Percentiles rank a stretch among this genome's conserved stretches.
Evolutionary conservation across 2,888 invertebrate genomes (phyloP).

Genomic region (Scaptomyza polygonia): DNA sequence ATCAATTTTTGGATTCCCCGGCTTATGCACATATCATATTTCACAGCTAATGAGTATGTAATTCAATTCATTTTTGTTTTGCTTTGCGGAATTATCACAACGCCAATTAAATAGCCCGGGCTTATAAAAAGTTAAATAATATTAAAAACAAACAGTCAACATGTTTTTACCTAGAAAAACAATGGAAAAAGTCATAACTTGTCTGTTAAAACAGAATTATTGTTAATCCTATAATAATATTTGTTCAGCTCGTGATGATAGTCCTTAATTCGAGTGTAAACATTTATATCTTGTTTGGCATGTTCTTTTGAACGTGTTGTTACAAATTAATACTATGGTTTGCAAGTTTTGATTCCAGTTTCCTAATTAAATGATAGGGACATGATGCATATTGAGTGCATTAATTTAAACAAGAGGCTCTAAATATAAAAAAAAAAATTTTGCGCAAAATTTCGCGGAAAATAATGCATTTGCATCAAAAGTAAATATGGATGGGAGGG

Average conservation of each 20-base stretch:
- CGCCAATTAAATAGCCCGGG: constrained; percentile 14
- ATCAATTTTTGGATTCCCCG: not conserved
- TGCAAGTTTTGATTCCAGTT: not conserved
- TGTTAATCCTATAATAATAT: not conserved
- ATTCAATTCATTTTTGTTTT: constrained; percentile 9
- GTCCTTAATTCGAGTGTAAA: not conserved
- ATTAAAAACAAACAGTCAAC: constrained; percentile 4
- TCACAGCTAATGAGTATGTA: not conserved
- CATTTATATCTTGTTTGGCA: not conserved
- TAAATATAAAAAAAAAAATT: constrained; percentile 15
- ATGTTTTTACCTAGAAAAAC: not conserved
- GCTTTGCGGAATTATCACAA: not conserved
- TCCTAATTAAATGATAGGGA: not conserved
- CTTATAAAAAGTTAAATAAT: constrained; percentile 5
- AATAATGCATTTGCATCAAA: constrained; percentile 54
- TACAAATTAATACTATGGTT: not conserved
- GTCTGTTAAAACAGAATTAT: not conserved
- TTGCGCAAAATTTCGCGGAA: not conserved
- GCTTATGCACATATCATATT: not conserved
- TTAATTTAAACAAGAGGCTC: constrained; percentile 5
- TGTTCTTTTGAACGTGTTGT: not conserved
- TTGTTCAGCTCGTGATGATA: not conserved
- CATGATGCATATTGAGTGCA: not conserved
- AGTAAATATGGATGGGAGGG: constrained; percentile 38
- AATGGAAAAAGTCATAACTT: not conserved